These are phyloP conservation scores for Mungos mungo DNA, from an alignment of 2,113 vertebrate species.

Conservation along the genomic window DNA sequence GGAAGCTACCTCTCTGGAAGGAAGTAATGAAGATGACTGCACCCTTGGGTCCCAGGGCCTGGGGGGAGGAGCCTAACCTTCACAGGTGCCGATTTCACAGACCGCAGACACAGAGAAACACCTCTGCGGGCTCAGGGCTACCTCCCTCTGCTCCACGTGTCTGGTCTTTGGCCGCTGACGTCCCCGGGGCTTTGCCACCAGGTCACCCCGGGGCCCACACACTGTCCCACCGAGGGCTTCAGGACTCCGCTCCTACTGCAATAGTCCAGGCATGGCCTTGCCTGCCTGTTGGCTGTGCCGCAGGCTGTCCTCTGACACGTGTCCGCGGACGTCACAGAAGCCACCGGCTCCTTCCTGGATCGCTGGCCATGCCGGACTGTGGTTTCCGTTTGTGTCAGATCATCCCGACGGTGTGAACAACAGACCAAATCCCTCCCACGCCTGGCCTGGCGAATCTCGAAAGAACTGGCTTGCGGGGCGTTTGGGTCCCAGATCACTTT, in stretches of 20 bases:
- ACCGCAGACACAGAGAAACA: fast-evolving
- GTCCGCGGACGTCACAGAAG: fast-evolving
- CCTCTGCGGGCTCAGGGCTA: fast-evolving
- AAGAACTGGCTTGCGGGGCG: fast-evolving
- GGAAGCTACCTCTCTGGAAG: neutral
- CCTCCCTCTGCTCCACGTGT: fast-evolving
- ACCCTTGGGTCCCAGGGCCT: neutral
- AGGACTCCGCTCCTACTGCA: fast-evolving
- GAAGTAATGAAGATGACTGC: fast-evolving
- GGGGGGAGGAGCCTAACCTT: neutral
- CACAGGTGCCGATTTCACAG: neutral
- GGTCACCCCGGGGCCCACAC: neutral
- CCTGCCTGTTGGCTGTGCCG: neutral
- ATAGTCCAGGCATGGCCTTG: fast-evolving
- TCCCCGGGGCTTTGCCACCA: fast-evolving
- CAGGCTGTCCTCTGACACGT: fast-evolving
- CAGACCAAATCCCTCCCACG: fast-evolving
- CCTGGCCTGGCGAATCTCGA: fast-evolving
- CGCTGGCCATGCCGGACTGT: fast-evolving
- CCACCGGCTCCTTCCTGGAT: fast-evolving
- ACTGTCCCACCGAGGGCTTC: fast-evolving
- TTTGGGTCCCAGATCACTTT: too few species aligned
- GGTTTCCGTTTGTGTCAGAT: neutral
- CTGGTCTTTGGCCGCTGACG: fast-evolving
- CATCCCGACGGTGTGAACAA: neutral